Conservation (phyloP, 2,797 vertebrate genomes). For the Todus mexicanus region DNA sequence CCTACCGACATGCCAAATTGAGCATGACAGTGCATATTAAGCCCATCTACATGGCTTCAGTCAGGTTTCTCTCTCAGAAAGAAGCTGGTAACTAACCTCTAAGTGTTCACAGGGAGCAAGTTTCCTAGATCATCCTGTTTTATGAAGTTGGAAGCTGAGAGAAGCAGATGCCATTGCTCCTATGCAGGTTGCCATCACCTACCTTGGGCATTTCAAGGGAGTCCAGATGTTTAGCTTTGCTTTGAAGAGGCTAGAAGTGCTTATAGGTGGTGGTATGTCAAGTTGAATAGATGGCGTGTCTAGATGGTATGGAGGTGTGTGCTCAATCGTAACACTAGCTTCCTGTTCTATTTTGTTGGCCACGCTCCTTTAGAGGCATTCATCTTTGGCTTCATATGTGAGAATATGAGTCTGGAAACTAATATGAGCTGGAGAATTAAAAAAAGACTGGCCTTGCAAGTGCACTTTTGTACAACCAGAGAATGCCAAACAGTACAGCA, state of each 20-base stretch:
- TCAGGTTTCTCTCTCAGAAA: not conserved
- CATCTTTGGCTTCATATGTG: not conserved
- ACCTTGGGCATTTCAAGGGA: not conserved
- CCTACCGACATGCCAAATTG: fast-evolving
- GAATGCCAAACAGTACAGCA: not conserved
- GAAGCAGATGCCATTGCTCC: fast-evolving
- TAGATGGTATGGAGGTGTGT: not conserved
- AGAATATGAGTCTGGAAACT: not conserved
- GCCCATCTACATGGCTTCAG: not conserved
- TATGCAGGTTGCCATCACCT: not conserved
- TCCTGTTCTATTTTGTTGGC: not conserved
- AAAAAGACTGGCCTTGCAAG: not conserved
- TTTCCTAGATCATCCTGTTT: not conserved
- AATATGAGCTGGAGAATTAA: not conserved
- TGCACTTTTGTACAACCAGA: not conserved
- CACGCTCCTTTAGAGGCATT: not conserved
- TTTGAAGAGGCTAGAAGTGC: not conserved
- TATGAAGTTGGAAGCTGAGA: not conserved
- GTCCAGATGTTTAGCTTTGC: not conserved
- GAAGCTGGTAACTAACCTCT: not conserved
- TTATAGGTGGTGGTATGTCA: not conserved
- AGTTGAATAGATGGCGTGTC: not conserved
- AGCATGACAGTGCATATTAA: not conserved
- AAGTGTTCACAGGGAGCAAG: not conserved
- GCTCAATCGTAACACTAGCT: not conserved